These are phyloP conservation scores for Coleophora deauratella DNA, from an alignment of 2,888 invertebrate genomes.

Conservation along the genomic window DNA sequence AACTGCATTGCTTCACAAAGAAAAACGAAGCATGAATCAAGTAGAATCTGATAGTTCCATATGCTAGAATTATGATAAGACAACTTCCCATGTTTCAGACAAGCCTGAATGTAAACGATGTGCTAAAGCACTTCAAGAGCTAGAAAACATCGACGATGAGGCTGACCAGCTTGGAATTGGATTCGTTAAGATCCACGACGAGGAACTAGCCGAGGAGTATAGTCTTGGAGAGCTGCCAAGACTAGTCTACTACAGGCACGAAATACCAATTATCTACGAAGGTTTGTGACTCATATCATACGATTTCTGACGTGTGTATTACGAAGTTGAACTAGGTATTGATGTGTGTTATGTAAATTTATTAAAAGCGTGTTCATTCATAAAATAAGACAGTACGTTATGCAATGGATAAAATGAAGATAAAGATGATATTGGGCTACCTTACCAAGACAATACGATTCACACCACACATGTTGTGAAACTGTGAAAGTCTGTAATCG, in stretches of 20 bases:
- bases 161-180: conserved; percentile 95
- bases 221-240: conserved; percentile 91
- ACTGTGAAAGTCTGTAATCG: too few relatives aligned
- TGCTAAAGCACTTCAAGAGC: conserved; percentile 89
- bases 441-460: too few relatives aligned
- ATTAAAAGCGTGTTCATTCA: conserved; percentile 6
- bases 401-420: too few relatives aligned
- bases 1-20: conserved; percentile 59
- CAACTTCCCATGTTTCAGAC: conserved; percentile 73
- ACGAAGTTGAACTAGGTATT: conserved; percentile 26
- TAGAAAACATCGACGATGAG: conserved; percentile 96
- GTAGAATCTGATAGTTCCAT: conserved; percentile 1
- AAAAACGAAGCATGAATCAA: conserved; percentile 42
- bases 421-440: too few relatives aligned
- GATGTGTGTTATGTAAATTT: conserved; percentile 16
- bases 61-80: not conserved
- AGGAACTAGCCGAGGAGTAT: conserved; percentile 92
- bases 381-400: conserved; percentile 1
- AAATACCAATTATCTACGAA: conserved; percentile 96
- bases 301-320: conserved; percentile 36
- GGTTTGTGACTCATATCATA: conserved; percentile 74
- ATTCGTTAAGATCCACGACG: conserved; percentile 95
- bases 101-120: conserved; percentile 95
- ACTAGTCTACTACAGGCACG: conserved; percentile 93
- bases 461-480: too few relatives aligned